Conservation (phyloP, 2,113 vertebrate genomes). For the Tychaedon coryphoeus region DNA sequence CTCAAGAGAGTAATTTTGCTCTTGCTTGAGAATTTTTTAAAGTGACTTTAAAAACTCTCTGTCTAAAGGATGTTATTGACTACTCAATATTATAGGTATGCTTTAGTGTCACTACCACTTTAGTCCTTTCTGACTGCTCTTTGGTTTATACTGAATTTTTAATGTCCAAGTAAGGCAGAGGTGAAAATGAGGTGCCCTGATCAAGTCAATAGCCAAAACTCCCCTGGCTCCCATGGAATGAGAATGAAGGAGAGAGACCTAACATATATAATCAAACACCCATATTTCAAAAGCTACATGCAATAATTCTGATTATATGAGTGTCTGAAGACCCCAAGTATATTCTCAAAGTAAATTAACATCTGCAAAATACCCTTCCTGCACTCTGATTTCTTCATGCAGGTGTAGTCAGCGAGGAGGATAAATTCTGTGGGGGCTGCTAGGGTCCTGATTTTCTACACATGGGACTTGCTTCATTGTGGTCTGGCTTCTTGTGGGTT, state of each 20-base stretch:
- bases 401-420: background rate
- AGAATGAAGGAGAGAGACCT: background rate
- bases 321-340: background rate
- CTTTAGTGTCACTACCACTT: background rate
- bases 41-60: background rate
- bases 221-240: background rate
- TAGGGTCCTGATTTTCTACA: background rate
- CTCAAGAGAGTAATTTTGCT: background rate
- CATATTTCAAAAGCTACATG: background rate
- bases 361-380: background rate
- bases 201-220: background rate
- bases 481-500: background rate
- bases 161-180: background rate
- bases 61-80: background rate
- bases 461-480: background rate
- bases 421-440: background rate
- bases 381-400: background rate
- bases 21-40: background rate
- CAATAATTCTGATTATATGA: background rate
- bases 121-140: background rate
- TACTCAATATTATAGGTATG: background rate
- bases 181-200: background rate
- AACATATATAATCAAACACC: background rate
- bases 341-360: background rate
- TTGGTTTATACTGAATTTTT: background rate